Evolutionary conservation across 2,113 vertebrate species (phyloP).

Genomic region (Gambusia holbrooki): DNA sequence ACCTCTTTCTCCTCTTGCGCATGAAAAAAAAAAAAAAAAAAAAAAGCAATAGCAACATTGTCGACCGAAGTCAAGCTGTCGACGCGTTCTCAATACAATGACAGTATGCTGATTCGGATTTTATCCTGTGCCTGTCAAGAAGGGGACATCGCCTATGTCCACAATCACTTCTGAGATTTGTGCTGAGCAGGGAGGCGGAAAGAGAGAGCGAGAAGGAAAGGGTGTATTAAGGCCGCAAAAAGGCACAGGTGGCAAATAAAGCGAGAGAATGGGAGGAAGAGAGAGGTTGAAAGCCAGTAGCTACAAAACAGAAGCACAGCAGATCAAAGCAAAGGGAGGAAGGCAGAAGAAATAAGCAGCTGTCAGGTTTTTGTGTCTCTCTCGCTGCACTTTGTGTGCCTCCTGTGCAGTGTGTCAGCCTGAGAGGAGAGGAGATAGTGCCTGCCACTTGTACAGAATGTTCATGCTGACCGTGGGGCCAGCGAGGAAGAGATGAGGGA

Average conservation of each 20-base stretch:
- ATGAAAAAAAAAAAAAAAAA: too few relatives aligned
- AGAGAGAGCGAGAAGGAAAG: slow-evolving; percentile 6
- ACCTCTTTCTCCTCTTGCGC: too few relatives aligned
- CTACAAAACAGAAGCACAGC: slow-evolving; percentile 3
- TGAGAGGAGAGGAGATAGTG: slow-evolving; percentile 21
- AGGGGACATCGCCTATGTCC: slow-evolving; percentile 30
- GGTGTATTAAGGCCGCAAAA: slow-evolving; percentile 20
- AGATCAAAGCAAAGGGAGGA: slow-evolving; percentile 30
- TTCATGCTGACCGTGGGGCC: slow-evolving; percentile 2
- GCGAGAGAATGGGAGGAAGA: slow-evolving; percentile 7
- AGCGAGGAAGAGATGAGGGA: background rate
- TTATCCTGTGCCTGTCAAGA: slow-evolving; percentile 40
- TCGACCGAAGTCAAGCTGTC: too few relatives aligned
- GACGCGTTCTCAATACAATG: too few relatives aligned
- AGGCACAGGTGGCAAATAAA: slow-evolving; percentile 13
- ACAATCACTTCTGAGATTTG: slow-evolving; percentile 36
- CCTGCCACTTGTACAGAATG: slow-evolving; percentile 8
- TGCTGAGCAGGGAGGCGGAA: slow-evolving; percentile 28
- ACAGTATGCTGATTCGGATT: slow-evolving; percentile 34
- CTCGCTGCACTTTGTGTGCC: slow-evolving; percentile 48
- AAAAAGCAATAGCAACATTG: too few relatives aligned
- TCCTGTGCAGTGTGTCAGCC: slow-evolving; percentile 10
- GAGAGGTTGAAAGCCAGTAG: slow-evolving; percentile 3
- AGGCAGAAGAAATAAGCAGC: slow-evolving; percentile 38
- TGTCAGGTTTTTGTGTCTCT: slow-evolving; percentile 30